These are phyloP conservation scores for Lytechinus variegatus DNA, from an alignment of 35 echinoderm and acorn worm species.

Conservation along the genomic window DNA sequence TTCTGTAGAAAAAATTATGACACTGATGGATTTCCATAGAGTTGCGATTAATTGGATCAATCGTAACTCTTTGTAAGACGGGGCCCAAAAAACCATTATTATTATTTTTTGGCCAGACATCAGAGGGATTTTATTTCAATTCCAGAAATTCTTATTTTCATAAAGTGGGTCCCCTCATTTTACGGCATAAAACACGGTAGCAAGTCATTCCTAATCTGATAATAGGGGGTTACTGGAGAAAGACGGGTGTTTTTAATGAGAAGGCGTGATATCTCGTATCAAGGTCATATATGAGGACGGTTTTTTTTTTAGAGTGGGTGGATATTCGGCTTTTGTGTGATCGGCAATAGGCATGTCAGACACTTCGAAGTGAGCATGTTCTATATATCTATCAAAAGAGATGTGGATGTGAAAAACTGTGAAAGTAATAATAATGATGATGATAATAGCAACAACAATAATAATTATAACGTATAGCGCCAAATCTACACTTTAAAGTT, in stretches of 20 bases:
- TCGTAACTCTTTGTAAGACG: too few species aligned
- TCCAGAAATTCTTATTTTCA: background rate
- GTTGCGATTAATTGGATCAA: too few species aligned
- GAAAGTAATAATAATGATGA: too few species aligned
- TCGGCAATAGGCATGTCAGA: background rate
- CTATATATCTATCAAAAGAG: background rate
- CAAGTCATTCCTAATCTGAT: background rate
- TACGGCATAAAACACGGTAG: background rate
- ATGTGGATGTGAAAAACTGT: too few species aligned
- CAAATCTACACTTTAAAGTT: too few species aligned
- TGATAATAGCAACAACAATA: too few species aligned
- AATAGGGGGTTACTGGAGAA: background rate
- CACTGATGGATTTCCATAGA: too few species aligned
- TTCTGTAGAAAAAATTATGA: too few species aligned
- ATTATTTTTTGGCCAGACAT: too few species aligned
- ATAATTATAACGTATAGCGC: too few species aligned
- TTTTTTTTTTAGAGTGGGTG: background rate
- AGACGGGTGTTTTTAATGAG: background rate
- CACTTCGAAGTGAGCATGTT: background rate
- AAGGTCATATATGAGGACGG: background rate
- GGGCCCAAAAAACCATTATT: too few species aligned
- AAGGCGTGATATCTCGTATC: background rate
- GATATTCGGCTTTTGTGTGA: background rate
- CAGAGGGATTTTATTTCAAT: too few species aligned
- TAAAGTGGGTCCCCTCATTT: background rate